These are phyloP conservation scores for Drosophila sordidapex DNA, from an alignment of 2,888 invertebrate species.

Conservation along the genomic window DNA sequence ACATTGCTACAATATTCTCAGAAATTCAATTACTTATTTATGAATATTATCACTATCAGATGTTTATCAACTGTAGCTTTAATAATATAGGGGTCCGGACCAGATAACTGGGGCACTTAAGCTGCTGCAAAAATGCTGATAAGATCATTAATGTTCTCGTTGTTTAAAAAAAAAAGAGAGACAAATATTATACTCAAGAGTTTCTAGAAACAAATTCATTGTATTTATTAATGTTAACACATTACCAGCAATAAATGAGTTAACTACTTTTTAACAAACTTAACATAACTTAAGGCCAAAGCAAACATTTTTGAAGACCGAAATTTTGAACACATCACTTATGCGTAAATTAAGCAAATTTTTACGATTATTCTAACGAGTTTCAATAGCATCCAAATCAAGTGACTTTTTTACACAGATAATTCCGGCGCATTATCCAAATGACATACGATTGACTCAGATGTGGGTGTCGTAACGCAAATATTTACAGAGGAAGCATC, in stretches of 20 bases:
- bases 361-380: not conserved
- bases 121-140: not conserved
- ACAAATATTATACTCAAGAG: not conserved
- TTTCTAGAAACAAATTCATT: not conserved
- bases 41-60: too few species aligned
- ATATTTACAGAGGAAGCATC: slow-evolving; percentile 72
- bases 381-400: not conserved
- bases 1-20: too few species aligned
- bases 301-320: not conserved
- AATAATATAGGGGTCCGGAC: not conserved
- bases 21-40: too few species aligned
- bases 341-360: not conserved
- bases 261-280: too few species aligned
- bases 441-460: slow-evolving; percentile 60
- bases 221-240: not conserved
- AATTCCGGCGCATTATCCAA: slow-evolving; percentile 8
- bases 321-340: not conserved
- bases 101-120: not conserved
- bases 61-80: not conserved
- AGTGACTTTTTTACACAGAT: not conserved
- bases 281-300: too few species aligned
- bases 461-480: slow-evolving; percentile 62
- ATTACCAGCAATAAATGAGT: not conserved
- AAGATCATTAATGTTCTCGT: not conserved
- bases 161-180: not conserved